Evolutionary conservation across 2,113 vertebrate genomes (phyloP), one percentile per base, ranked within the genome.

Genomic region (Larimichthys polyactis): DNA sequence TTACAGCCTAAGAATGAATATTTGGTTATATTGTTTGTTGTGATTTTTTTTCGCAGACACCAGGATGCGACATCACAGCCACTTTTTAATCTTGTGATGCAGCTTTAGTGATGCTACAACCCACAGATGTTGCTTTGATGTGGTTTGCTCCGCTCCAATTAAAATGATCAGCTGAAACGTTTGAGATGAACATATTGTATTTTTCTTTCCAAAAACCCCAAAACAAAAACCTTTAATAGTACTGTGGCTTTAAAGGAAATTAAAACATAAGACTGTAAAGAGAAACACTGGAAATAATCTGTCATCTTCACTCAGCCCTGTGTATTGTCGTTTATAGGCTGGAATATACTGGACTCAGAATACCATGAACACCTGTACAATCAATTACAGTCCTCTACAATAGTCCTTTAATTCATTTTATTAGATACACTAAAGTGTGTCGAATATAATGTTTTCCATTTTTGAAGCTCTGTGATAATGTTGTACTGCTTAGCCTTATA

Each of bases 51-150:
- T 49, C 27, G 22, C 7, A 43, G 49, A 12, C 43, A 62, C 32
- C 65, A 71, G 62, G 20, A 76, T 76, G 16, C 16, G 0, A 59
- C 27, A 63, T 22, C 32, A 16, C 54, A 43, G n/a, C 4, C 24
- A 11, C 48, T 43, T 74, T 54, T 66, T 67, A 44, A 82, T 79
- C 40, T 65, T 67, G 20, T 22, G 32, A 48, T 17, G 57, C 52
- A 55, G 52, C 48, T 67, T 63, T 36, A 64, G 58, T 57, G 49
- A 73, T 9, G 32, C 57, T 29, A 6, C 24, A 71, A 43, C 46
- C 52, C n/a, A 76, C 79, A 79, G 78, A 84, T 71, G 82, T 36
- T 58, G 40, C 73, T 85, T 63, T 83, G 74, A 71, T 79, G 16
- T 1, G 4, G 20, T 67, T 76, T 70, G 27, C 3, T 78, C 59